phyloP scores from a whole-genome alignment of 2,888 invertebrate species.

The Epinotia brunnichana region DNA sequence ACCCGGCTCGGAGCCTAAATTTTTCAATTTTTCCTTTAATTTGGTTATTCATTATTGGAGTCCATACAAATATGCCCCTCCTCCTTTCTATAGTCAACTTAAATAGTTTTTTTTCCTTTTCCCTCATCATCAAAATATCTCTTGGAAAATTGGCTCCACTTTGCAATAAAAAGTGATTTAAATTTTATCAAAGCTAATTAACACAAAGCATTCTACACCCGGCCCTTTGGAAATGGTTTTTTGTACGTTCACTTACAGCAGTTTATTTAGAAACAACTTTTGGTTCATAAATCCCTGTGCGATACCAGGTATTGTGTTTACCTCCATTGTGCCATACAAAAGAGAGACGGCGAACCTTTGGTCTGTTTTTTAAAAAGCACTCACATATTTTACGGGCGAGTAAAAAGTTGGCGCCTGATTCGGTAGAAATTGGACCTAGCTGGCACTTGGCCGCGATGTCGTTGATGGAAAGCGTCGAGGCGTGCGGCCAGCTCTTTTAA shows the following conservation, averaged over 20 bases:
- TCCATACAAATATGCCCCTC: too few species aligned
- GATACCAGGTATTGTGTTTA: conserved; percentile 36
- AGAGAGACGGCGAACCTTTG: conserved; percentile 35
- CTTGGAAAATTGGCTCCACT: not conserved
- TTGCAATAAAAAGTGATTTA: not conserved
- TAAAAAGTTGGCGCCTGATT: conserved; percentile 39
- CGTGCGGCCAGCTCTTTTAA: conserved; percentile 35
- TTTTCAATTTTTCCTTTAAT: too few species aligned
- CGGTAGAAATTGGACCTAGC: conserved; percentile 33
- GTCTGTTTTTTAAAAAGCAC: conserved; percentile 40
- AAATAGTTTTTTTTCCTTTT: not conserved
- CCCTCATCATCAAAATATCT: not conserved
- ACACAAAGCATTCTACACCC: not conserved
- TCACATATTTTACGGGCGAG: conserved; percentile 35
- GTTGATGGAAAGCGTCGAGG: conserved; percentile 34
- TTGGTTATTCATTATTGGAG: too few species aligned
- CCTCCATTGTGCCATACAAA: conserved; percentile 32
- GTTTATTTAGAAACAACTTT: conserved; percentile 21
- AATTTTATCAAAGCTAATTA: conserved; percentile 2
- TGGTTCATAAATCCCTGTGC: conserved; percentile 23
- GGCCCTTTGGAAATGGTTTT: not conserved
- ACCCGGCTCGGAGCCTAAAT: too few species aligned
- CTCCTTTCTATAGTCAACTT: too few species aligned
- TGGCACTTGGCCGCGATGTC: conserved; percentile 37
- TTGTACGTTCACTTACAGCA: conserved; percentile 5